Conservation (phyloP, 2,113 vertebrate genomes). For the Mormoops blainvillei region DNA sequence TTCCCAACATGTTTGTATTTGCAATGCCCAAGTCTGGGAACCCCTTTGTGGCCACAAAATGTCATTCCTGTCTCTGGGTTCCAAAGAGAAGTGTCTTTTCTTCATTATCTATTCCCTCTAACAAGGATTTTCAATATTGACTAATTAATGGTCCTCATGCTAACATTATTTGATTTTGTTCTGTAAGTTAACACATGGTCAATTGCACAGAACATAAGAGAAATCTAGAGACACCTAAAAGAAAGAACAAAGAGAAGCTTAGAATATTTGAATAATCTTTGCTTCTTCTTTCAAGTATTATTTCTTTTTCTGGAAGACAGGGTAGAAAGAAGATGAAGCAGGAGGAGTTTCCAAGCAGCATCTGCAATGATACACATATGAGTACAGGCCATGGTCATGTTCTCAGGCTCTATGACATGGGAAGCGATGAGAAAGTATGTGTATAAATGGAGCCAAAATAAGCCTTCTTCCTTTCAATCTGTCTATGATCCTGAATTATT, state of each 20-base stretch:
- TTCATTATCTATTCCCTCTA: background rate
- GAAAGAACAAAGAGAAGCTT: too few relatives aligned
- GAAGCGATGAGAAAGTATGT: background rate
- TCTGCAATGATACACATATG: background rate
- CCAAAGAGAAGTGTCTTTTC: background rate
- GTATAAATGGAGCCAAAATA: background rate
- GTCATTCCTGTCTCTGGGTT: background rate
- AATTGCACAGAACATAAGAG: background rate
- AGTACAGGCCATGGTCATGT: background rate
- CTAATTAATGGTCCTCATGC: background rate
- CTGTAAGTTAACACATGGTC: background rate
- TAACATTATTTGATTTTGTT: background rate
- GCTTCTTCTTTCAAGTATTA: background rate
- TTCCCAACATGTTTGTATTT: background rate
- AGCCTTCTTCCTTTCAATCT: background rate
- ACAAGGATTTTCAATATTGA: background rate
- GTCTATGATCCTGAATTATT: slow-evolving; percentile 27
- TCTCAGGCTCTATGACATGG: background rate
- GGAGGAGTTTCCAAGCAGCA: background rate
- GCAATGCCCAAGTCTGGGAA: background rate
- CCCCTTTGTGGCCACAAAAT: background rate
- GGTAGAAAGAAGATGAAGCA: background rate
- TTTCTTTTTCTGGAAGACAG: background rate
- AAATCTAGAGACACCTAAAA: background rate
- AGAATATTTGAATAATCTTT: background rate